A percentile compares a stretch with the other conserved stretches of the same genome.
These are phyloP conservation scores for Ctenopoma kingsleyae DNA, from an alignment of 2,797 vertebrate genomes.

Conservation along the genomic window DNA sequence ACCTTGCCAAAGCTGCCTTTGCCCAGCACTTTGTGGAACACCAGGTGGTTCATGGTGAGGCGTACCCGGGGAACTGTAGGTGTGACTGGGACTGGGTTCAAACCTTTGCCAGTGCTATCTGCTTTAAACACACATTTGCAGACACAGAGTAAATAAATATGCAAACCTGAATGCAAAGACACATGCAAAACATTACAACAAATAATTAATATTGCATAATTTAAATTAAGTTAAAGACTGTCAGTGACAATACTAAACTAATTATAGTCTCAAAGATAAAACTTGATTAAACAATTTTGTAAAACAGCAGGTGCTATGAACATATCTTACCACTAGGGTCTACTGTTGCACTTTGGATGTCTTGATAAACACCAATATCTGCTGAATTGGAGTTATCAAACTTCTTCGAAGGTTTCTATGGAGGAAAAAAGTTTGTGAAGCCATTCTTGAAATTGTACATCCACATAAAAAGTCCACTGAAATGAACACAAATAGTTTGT, in stretches of 20 bases:
- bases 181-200: slow-evolving; percentile 30
- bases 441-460: background rate
- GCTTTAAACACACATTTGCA: slow-evolving; percentile 74
- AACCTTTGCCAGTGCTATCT: slow-evolving; percentile 75
- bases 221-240: background rate
- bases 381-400: slow-evolving; percentile 76
- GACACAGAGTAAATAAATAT: slow-evolving; percentile 37
- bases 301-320: slow-evolving; percentile 11
- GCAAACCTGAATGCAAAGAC: slow-evolving; percentile 41
- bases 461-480: background rate
- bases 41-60: slow-evolving; percentile 88
- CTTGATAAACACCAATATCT: slow-evolving; percentile 92
- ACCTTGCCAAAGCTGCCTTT: slow-evolving; percentile 99
- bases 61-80: slow-evolving; percentile 52
- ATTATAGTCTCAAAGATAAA: background rate
- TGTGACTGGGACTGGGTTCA: slow-evolving; percentile 25
- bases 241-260: background rate
- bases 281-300: background rate
- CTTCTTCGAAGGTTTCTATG: slow-evolving; percentile 88
- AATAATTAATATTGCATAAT: background rate
- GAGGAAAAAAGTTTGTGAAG: slow-evolving; percentile 15
- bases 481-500: background rate
- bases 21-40: slow-evolving; percentile 95
- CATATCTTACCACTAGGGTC: slow-evolving; percentile 75
- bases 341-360: slow-evolving; percentile 75